Conservation (phyloP, 2,113 vertebrate genomes). For the Corythaixoides concolor region DNA sequence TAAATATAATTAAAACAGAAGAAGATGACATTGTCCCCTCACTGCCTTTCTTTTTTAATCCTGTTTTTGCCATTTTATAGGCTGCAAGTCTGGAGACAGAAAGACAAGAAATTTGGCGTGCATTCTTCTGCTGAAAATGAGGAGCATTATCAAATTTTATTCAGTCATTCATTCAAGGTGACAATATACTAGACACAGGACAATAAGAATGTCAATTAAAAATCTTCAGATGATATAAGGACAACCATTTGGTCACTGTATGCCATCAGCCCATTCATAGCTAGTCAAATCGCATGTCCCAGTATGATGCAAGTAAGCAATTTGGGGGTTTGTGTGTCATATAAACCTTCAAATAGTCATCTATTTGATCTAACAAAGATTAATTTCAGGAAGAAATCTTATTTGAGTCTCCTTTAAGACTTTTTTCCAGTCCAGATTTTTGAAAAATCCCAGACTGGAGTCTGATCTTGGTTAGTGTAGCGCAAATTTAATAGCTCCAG, state of each 20-base stretch:
- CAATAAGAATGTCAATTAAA: not conserved
- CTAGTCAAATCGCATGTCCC: not conserved
- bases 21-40: not conserved
- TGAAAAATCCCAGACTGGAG: not conserved
- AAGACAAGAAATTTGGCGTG: not conserved
- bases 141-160: constrained; percentile 32
- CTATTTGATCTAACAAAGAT: not conserved
- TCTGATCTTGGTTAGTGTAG: not conserved
- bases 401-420: not conserved
- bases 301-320: rapidly evolving
- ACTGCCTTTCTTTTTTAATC: not conserved
- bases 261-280: not conserved
- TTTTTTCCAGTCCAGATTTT: not conserved
- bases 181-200: not conserved
- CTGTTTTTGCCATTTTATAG: not conserved
- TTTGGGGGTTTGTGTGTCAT: not conserved
- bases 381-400: not conserved
- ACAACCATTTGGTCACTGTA: not conserved
- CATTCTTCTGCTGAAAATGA: constrained; percentile 14
- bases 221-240: not conserved
- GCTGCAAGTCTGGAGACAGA: not conserved
- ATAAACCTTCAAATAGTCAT: not conserved
- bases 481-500: not conserved
- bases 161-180: constrained; percentile 24
- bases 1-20: constrained; percentile 34